Evolutionary conservation across 2,888 invertebrate genomes (phyloP), one percentile per base, ranked within the genome.

Genomic region (Orthonychiurus folsomi): DNA sequence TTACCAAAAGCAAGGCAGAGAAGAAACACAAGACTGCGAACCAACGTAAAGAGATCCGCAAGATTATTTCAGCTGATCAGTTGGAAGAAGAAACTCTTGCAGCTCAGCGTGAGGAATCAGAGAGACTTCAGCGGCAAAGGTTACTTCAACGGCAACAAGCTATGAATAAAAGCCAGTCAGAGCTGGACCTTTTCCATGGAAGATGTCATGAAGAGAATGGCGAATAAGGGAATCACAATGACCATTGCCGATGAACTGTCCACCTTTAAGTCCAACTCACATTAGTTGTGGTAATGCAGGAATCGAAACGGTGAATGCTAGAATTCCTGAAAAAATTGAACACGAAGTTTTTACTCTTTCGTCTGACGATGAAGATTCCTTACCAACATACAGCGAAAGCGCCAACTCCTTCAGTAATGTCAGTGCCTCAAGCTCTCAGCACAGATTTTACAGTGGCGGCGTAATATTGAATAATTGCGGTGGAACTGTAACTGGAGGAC

Each of bases 1-100:
- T 77, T 50, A 78, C 78, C 60, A 59, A 60, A 27, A 54, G 58
- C n/a, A 28, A 60, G 66, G 72, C 55, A 63, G 69, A 59, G 63
- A 69, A 69, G 63, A 71, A 61, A 61, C 68, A 63, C 58, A 65
- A 66, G 54, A 50, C 62, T 15, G 55, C 64, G 1, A 63, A 66
- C 56, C 53, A 91, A 75, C 81, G 93, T 50, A 83, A 89, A 66
- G 93, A 93, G 75, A 93, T 93, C 72, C 84, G 94, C 62, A 93
- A 94, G 79, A 93, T 95, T 9, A 87, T 94, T 85, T 89, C 90
- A 75, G 93, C 93, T 74, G 89, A 89, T 66, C 90, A 94, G 75
- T 79, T 96, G 67, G 95, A 95, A 76, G 90, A 90, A 66, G 89
- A 91, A 18, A 96, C 95, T 1, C 78, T 93, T 60, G 87, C 88